Conservation (phyloP, 2,888 invertebrate species). For the Apoda limacodes region DNA sequence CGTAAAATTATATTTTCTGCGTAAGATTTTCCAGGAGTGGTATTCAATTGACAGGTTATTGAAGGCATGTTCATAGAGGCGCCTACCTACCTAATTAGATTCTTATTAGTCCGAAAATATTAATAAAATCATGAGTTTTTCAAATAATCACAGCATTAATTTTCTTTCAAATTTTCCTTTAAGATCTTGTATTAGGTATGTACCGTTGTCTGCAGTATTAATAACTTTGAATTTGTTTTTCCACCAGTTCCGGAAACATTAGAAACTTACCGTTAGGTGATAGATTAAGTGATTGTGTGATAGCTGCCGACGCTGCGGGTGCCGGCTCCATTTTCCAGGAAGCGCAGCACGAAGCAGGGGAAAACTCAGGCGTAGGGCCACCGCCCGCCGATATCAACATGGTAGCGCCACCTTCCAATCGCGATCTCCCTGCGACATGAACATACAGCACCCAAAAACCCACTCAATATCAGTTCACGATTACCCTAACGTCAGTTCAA, state of each 20-base stretch:
- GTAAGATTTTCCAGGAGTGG: no score
- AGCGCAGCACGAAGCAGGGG: conserved; percentile 70
- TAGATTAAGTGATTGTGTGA: conserved; percentile 64
- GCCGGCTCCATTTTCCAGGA: conserved; percentile 76
- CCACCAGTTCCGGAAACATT: not conserved
- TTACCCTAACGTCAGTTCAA: conserved; percentile 19
- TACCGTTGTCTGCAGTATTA: no score
- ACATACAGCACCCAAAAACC: conserved; percentile 42
- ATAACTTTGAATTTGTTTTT: no score
- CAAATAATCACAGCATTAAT: no score
- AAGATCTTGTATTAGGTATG: no score
- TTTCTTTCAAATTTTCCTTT: no score
- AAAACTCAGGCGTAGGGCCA: conserved; percentile 69
- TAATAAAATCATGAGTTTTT: no score
- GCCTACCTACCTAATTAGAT: no score
- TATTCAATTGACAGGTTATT: no score
- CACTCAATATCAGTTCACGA: conserved; percentile 39
- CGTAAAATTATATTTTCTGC: no score
- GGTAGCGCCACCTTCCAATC: conserved; percentile 47
- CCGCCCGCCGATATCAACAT: conserved; percentile 77
- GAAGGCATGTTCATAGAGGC: no score
- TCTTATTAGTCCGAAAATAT: no score
- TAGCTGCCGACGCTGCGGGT: conserved; percentile 63
- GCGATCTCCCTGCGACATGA: conserved; percentile 35
- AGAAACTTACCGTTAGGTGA: conserved; percentile 65